A percentile compares a stretch with the other conserved stretches of the same genome.
phyloP scores from a whole-genome alignment of 2,888 invertebrate genomes.

The Keiferia lycopersicella region DNA sequence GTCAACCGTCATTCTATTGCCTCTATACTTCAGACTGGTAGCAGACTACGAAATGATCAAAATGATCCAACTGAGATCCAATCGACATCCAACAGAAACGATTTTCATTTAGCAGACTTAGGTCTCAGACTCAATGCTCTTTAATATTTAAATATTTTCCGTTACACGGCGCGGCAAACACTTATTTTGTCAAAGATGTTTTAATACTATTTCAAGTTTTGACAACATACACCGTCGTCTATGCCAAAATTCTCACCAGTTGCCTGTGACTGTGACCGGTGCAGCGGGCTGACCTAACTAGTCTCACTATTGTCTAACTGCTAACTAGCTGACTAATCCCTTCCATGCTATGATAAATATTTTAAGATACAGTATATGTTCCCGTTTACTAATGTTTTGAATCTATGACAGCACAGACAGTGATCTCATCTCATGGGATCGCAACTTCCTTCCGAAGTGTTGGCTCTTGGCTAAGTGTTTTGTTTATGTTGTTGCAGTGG shows the following conservation, averaged over 20 bases:
- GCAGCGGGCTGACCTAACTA: constrained; percentile 35
- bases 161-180: background rate
- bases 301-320: constrained; percentile 58
- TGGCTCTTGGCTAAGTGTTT: no score
- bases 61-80: no score
- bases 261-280: constrained; percentile 35
- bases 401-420: background rate
- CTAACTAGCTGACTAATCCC: constrained; percentile 18
- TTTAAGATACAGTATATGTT: constrained; percentile 13
- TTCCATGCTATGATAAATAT: constrained; percentile 23
- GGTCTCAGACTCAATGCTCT: background rate
- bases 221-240: constrained; percentile 43
- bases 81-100: no score
- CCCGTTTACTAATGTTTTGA: constrained; percentile 22
- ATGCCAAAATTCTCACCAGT: constrained; percentile 40
- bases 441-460: background rate
- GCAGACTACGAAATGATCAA: no score
- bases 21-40: no score
- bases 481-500: constrained; percentile 54
- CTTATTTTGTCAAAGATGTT: constrained; percentile 14
- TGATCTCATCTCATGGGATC: background rate
- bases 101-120: no score
- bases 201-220: constrained; percentile 29
- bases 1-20: no score
- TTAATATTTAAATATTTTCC: background rate